These are phyloP conservation scores for Grapholita molesta DNA, from an alignment of 1,140 invertebrate genomes.

Conservation along the genomic window DNA sequence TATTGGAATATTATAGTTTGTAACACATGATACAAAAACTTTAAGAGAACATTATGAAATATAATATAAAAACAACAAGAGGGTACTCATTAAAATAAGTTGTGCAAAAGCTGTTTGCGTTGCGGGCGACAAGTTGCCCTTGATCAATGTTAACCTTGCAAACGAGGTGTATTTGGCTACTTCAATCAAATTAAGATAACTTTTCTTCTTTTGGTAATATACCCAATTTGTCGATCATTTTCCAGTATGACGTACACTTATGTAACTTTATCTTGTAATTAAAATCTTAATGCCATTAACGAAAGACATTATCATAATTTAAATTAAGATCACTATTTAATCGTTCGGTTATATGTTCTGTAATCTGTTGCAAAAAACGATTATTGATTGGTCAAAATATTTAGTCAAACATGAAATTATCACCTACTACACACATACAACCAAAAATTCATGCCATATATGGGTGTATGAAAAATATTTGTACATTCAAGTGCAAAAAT, in stretches of 20 bases:
- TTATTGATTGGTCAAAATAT: no score
- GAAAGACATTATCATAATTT: background rate
- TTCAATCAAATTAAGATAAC: background rate
- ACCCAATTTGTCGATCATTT: background rate
- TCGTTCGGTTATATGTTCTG: background rate
- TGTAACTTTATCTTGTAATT: background rate
- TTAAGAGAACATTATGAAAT: background rate
- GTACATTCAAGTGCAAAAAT: background rate
- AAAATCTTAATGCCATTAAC: background rate
- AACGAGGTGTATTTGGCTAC: background rate
- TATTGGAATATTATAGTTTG: no score
- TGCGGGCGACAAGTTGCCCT: conserved; percentile 6
- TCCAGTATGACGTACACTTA: background rate
- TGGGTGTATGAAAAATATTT: background rate
- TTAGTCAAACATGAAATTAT: no score
- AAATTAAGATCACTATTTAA: background rate
- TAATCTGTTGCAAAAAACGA: background rate
- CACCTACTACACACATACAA: no score
- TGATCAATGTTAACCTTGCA: conserved; percentile 13
- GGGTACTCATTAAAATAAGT: conserved; percentile 15
- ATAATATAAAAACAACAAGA: conserved; percentile 6
- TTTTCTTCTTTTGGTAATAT: background rate
- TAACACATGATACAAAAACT: no score
- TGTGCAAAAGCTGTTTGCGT: conserved; percentile 6
- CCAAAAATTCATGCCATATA: background rate